Conservation (phyloP, 2,888 invertebrate species). For the Rhabditoides inermis region DNA sequence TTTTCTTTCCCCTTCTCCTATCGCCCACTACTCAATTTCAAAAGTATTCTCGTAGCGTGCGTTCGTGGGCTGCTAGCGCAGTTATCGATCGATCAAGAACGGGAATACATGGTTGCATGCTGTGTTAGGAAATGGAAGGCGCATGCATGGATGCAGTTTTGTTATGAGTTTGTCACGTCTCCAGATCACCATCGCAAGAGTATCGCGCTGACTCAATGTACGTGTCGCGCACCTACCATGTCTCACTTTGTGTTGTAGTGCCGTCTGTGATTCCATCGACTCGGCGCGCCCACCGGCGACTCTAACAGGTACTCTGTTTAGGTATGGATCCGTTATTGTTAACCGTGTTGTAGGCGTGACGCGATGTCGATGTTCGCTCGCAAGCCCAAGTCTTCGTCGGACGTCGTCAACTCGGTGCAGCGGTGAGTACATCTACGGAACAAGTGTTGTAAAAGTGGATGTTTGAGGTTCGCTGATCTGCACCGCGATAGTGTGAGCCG, state of each 20-base stretch:
- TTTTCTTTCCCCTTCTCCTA: no score
- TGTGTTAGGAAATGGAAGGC: background rate
- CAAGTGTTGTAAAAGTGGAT: background rate
- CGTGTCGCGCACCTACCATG: no score
- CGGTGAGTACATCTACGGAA: background rate
- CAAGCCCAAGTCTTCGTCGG: constrained; percentile 38
- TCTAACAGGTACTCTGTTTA: background rate
- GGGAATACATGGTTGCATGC: background rate
- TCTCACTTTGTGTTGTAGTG: no score
- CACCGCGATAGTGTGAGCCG: constrained; percentile 29
- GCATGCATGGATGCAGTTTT: no score
- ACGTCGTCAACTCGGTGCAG: background rate
- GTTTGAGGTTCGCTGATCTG: constrained; percentile 5
- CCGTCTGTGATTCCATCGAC: no score
- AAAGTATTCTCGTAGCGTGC: no score
- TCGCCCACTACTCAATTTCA: no score
- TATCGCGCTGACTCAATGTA: no score
- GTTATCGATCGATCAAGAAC: background rate
- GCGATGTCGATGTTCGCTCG: constrained; percentile 33
- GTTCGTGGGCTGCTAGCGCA: no score
- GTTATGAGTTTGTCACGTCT: no score
- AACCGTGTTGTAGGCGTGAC: background rate
- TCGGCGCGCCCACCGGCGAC: no score
- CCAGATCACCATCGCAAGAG: no score
- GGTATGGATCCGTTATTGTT: background rate